Evolutionary conservation across 2,113 vertebrate species (phyloP), one percentile per base, ranked within the genome.

Genomic region (Sminthopsis crassicaudata): DNA sequence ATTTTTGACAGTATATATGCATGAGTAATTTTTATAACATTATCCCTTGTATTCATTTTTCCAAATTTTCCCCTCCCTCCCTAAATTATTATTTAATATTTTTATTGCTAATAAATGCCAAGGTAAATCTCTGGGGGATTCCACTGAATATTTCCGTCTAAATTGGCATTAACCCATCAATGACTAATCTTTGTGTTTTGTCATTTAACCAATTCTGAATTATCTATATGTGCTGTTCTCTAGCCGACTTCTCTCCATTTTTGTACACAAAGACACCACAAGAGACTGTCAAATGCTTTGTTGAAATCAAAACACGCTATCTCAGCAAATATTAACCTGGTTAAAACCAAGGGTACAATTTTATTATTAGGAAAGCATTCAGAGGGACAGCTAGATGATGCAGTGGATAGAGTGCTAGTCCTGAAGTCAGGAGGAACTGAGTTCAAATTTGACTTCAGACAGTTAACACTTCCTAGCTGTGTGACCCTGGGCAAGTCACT

Each of bases 221-320:
- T 96, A 95, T 57, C 96, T 57, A 92, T 89, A 14, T 7, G 36
- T 89, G 16, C 54, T 96, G 22, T 95, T 96, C 90, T 93, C 60
- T 53, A 16, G 48, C 53, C 57, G 48, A 0, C 84, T 30, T 92
- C 92, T 92, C 91, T 88, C 60, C 91, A 46, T 93, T 50, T 50
- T 95, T 57, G 91, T 95, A 88, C 92, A 92, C 46, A 12, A 53
- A 90, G 92, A 25, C 89, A 46, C 84, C 91, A 55, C 48, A 53
- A 94, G 27, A 57, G 26, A 0, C 55, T 76, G 76, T 50, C 48
- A 88, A 2, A 14, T 27, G n/a, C 27, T 30, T 10, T 46, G 23
- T 48, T 93, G 42, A 90, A 94, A 76, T 55, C 27, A 89, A 94
- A 84, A 55, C 36, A n/a, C 24, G 30, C 51, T 92, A 52, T 52